These are phyloP conservation scores for Rhimphoctona megacephalus DNA, from an alignment of 2,888 invertebrate species.

Conservation along the genomic window DNA sequence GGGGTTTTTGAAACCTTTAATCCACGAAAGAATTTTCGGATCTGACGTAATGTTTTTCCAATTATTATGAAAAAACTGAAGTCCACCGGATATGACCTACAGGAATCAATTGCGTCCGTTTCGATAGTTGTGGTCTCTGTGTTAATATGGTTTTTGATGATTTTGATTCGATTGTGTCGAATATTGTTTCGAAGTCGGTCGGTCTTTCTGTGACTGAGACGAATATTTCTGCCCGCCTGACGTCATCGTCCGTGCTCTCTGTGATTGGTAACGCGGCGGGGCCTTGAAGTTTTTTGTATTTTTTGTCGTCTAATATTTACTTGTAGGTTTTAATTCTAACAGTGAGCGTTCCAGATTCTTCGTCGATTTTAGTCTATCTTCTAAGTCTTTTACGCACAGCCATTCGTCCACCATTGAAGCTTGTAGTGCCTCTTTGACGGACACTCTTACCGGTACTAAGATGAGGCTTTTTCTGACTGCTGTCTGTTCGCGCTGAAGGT, in stretches of 20 bases:
- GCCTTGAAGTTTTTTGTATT: background rate
- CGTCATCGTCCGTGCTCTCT: constrained; percentile 4
- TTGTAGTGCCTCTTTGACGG: constrained; percentile 22
- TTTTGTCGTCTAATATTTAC: background rate
- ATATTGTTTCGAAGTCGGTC: background rate
- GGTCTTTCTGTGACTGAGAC: no score
- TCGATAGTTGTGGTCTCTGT: background rate
- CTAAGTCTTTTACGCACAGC: constrained; percentile 49
- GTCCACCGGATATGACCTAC: constrained; percentile 57
- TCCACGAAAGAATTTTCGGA: constrained; percentile 56
- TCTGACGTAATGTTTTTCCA: constrained; percentile 61
- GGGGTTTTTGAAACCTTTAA: constrained; percentile 59
- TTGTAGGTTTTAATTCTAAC: constrained; percentile 16
- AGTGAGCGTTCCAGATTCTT: constrained; percentile 43
- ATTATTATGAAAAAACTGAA: constrained; percentile 34
- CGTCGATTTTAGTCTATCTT: constrained; percentile 37
- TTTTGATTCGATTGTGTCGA: constrained; percentile 2
- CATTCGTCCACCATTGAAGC: constrained; percentile 33
- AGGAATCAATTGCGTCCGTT: constrained; percentile 7
- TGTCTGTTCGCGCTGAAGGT: background rate
- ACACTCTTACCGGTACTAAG: background rate
- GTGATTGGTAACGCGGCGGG: background rate
- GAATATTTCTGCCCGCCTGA: constrained; percentile 26
- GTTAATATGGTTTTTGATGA: background rate
- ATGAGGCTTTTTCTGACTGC: constrained; percentile 4